Conservation (phyloP, 2,113 vertebrate genomes). For the Centropus unirufus region DNA sequence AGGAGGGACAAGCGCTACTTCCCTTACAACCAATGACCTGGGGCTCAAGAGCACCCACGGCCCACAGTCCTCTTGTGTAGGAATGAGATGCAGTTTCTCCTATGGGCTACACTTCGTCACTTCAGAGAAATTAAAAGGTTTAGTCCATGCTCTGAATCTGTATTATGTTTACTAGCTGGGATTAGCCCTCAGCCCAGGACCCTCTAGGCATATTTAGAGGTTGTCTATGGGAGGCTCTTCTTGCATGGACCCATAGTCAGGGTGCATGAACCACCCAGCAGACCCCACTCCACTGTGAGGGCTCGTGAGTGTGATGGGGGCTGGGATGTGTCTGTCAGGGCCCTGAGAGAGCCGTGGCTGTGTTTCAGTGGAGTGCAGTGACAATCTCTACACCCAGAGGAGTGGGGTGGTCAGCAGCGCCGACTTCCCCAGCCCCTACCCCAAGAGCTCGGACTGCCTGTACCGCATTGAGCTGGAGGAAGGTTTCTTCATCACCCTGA, state of each 20-base stretch:
- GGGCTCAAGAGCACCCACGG: background rate
- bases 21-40: background rate
- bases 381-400: slow-evolving; percentile 86
- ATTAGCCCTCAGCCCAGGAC: background rate
- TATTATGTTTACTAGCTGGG: background rate
- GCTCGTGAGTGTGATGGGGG: background rate
- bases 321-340: background rate
- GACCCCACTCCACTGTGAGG: background rate
- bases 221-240: background rate
- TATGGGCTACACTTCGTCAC: background rate
- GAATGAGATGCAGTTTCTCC: background rate
- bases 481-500: slow-evolving; percentile 86
- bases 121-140: background rate
- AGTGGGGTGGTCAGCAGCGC: slow-evolving; percentile 84
- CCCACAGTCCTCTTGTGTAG: background rate
- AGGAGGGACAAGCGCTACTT: background rate
- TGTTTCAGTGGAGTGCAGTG: slow-evolving; percentile 91
- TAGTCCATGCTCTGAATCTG: background rate
- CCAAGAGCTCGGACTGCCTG: slow-evolving; percentile 90
- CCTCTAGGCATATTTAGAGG: background rate
- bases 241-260: background rate
- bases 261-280: background rate
- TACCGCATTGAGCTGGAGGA: slow-evolving; percentile 88
- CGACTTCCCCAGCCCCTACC: slow-evolving; percentile 89
- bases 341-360: background rate